Evolutionary conservation across 2,797 vertebrate genomes (phyloP), one percentile per base, ranked within the genome.

Genomic region (Lepilemur septentrionalis): DNA sequence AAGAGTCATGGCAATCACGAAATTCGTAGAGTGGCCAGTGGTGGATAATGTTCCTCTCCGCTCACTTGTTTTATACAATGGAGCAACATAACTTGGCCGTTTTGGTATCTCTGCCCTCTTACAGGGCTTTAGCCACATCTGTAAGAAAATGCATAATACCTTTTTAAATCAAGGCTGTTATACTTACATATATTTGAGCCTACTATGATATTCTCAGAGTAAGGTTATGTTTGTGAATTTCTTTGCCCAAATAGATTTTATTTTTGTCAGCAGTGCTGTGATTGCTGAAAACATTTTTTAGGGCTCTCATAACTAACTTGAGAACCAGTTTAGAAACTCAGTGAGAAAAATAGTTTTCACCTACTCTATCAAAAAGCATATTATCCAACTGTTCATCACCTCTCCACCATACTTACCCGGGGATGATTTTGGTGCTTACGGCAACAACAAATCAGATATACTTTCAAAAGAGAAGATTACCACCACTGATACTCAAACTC

Each of bases 41-140:
- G 99, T 99, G 84, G 99, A 99, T 84, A 99, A 96, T 0, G 99
- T 99, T 13, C 99, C 99, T 14, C 99, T 98, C 61, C 99, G 98
- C 98, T 99, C 99, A 0, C 99, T 99, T 28, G 99, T 99, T 98
- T 99, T 99, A 96, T 99, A 99, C 89, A 99, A 89, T 0, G 99
- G 99, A 14, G 97, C 98, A n/a, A 99, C 3, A 20, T 99, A 99
- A 78, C 98, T 99, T 23, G 98, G 98, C 22, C 98, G 98, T 78
- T 98, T 57, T 0, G 99, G 98, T 72, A 99, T 98, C 46, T 99
- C 99, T 85, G 97, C 93, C 32, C 97, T 98, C 95, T 98, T 99
- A 55, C 99, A 98, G 0, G 99, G 99, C 97, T 99, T 99, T 23
- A 99, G 97, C 99, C 99, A 99, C 98, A 99, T 99, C 99, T 99